Evolutionary conservation across 1,140 invertebrate species (phyloP), one percentile per base, ranked within the genome.

Genomic region (Lucilia sericata): DNA sequence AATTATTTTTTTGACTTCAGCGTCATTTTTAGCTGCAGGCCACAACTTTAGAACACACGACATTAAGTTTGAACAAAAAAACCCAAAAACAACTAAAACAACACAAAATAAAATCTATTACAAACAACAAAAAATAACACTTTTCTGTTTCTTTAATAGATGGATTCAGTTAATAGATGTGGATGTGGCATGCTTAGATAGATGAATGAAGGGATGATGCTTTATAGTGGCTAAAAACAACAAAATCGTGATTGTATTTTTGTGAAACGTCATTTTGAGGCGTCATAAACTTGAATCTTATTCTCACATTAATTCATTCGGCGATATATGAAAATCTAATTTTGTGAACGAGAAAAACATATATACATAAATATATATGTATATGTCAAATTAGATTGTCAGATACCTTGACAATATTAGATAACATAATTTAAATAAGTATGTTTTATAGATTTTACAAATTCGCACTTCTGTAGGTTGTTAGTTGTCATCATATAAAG

Each of bases 241-340:
- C 13, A 70, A 70, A 70, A 70, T 70, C 65, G 65, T 70, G 65
- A 70, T 49, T 49, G 42, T 51, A 13, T 21, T 49, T 49, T 49
- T 12, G 19, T 49, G 42, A 51, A 80, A 34, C 47, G 76, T 80
- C 76, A 80, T 17, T 80, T 51, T 80, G 19, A 80, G 42, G 76
- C 76, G 42, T 80, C 76, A 80, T 49, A 47, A 49, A 49, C 49
- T 80, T 80, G 51, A 25, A 80, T 80, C 76, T 51, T 80, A 42
- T 80, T 80, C 76, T 80, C 76, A 80, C 76, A 80, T 80, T 36
- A 49, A 80, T 49, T 80, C 76, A 49, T 80, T 47, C 34, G 36
- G 34, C 36, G 14, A 60, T 60, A 60, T 60, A n/a, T 7, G 55
- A 60, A 14, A 7, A 60, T 60, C 13, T n/a, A 42, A 42, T 42